Base-by-base conservation (phyloP, 2,113 vertebrate genomes). In the Psittacara wagleri region DNA sequence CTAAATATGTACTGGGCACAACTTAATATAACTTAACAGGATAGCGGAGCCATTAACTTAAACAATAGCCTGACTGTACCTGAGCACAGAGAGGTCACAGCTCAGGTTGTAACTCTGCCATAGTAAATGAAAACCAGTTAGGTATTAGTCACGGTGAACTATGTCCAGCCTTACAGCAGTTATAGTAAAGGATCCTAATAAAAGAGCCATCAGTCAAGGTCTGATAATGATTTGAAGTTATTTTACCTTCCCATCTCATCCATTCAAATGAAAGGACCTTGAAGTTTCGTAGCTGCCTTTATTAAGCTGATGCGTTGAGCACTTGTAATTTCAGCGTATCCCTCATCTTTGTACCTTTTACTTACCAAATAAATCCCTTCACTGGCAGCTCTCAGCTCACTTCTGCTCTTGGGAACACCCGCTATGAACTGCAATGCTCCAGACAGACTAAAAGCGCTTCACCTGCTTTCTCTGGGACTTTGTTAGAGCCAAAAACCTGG, bases 11-110 rank as follows among this genome's bases (percentile, higher is more conserved):
- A 49, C 57, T 10, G 2, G 2, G 13, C 33, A 67, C 86, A 89
- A 63, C 37, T 63, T 69, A 46, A 19, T 27, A 2, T 4, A 64
- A 82, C 43, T 85, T n/a, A 69, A 67, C 16, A 69, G 77, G 77
- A 72, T 19, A 90, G 72, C 2, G 43, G 51, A 63, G 55, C 44
- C 49, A 48, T 67, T 69, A 80, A 14, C 48, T 41, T 44, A 24
- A 94, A 94, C 91, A 96, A 95, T n/a, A 75, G 80, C 43, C n/a
- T 68, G 24, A 78, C 62, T 95, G 80, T 92, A 79, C 51, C 70
- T 19, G 17, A 41, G 37, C 9, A 13, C 5, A 64, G 63, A 70
- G 48, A 75, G 59, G 79, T 83, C 82, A 94, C 24, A 35, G 44
- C 35, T 17, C 8, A 59, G 61, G 61, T 2, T 73, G 67, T 90